Percentiles rank a stretch among this genome's conserved stretches.
Evolutionary conservation across 2,797 vertebrate genomes (phyloP).

Genomic region (Cephalopachus bancanus): DNA sequence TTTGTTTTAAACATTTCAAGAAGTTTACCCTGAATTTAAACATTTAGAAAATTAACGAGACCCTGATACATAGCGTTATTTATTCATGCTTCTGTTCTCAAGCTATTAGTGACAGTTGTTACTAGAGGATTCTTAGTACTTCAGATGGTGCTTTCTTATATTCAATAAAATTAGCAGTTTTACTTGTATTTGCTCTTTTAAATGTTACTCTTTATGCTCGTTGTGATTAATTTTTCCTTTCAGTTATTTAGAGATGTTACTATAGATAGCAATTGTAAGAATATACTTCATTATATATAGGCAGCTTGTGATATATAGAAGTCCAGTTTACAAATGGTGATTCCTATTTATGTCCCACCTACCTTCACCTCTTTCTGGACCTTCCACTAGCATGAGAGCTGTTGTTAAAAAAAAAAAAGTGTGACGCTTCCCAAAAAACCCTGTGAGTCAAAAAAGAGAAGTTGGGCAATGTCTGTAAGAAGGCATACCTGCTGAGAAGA

Average conservation of each 20-base stretch:
- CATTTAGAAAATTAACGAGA: conserved; percentile 23
- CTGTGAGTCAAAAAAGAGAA: not conserved
- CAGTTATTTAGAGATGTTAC: conserved; percentile 43
- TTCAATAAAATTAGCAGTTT: conserved; percentile 32
- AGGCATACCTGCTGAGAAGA: not conserved
- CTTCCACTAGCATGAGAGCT: not conserved
- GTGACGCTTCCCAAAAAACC: not conserved
- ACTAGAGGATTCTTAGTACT: not conserved
- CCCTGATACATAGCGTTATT: not conserved
- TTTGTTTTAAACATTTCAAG: not conserved
- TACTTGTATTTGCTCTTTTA: not conserved
- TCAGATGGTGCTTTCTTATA: conserved; percentile 37
- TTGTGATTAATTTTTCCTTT: conserved; percentile 43
- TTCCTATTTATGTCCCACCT: not conserved
- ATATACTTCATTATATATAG: not conserved
- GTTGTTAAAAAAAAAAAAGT: not conserved
- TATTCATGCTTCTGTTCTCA: conserved; percentile 13
- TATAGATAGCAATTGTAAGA: not conserved
- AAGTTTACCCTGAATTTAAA: conserved; percentile 20
- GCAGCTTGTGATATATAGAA: not conserved
- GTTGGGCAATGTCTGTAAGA: not conserved
- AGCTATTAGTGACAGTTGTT: not conserved
- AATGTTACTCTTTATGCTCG: not conserved
- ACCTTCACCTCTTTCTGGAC: not conserved
- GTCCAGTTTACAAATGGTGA: not conserved